phyloP scores from a whole-genome alignment of 2,113 vertebrate species.

The Gnathonemus longibarbis region DNA sequence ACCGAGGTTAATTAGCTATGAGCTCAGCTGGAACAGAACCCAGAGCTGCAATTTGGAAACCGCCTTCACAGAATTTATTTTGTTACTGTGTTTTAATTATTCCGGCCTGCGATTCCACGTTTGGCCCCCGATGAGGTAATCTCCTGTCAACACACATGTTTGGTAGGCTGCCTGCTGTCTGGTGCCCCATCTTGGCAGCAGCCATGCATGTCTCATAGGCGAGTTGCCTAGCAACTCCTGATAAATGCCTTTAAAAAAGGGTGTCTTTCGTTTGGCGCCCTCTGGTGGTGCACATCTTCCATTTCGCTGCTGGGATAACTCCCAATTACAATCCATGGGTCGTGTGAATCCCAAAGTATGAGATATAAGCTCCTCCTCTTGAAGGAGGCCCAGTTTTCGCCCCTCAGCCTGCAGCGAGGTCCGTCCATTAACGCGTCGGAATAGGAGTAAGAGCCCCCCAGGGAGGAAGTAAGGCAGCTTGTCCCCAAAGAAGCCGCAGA shows the following conservation, averaged over 20 bases:
- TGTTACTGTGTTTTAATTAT: background rate
- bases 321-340: background rate
- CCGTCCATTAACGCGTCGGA: background rate
- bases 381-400: background rate
- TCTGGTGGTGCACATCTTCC: background rate
- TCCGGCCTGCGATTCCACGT: background rate
- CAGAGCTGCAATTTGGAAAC: background rate
- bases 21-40: conserved; percentile 1
- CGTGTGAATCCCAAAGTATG: background rate
- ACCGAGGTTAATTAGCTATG: background rate
- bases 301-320: background rate
- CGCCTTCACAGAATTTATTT: background rate
- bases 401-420: background rate
- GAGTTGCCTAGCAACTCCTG: background rate
- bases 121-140: background rate
- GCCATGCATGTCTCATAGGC: background rate
- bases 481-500: background rate
- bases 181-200: background rate
- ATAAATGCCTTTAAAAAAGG: background rate
- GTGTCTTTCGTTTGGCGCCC: background rate
- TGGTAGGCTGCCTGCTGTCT: background rate
- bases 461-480: background rate
- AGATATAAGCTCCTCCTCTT: background rate
- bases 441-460: background rate
- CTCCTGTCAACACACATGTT: background rate